Evolutionary conservation across 2,113 vertebrate genomes (phyloP), one percentile per base, ranked within the genome.

Genomic region (Mesitornis unicolor): DNA sequence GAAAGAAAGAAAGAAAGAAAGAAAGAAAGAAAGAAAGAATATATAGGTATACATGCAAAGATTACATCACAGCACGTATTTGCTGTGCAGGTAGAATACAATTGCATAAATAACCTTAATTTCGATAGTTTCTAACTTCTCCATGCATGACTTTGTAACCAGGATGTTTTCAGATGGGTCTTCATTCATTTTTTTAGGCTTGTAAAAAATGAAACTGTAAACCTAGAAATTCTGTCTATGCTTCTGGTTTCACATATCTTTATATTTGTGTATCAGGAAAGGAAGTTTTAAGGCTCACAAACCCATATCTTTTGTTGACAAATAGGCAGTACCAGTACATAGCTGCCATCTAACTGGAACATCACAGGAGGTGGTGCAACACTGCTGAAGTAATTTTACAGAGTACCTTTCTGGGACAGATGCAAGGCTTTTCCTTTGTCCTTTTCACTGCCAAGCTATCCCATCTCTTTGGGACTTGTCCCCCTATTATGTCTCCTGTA

Each of bases 321-420:
- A 79, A 56, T 7, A 47, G 16, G 22, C 7, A 53, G 13, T 18
- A 45, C 22, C 3, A 33, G 38, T 29, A 21, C 13, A 7, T 17
- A 5, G 33, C 31, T 59, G 69, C 20, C 28, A 10, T 60, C 35
- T n/a, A 54, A 22, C 5, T 13, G 11, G 33, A 76, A 48, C 16
- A 54, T 6, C 43, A 31, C 0, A 0, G 16, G 25, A 60, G 45
- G 35, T 5, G 3, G 1, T 43, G 5, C 7, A 48, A 69, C 18
- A 6, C 26, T 38, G 28, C 7, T 42, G 19, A 53, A 40, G 6
- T 8, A 20, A 9, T 70, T 84, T 65, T 77, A 25, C 7, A 33
- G 43, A 26, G 6, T 36, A 15, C 65, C 16, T 42, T 25, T 25
- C 12, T 4, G 3, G 5, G 18, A 33, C 10, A 60, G 8, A 12